Base-by-base conservation (phyloP, 2,797 vertebrate genomes). In the Knipowitschia caucasica region DNA sequence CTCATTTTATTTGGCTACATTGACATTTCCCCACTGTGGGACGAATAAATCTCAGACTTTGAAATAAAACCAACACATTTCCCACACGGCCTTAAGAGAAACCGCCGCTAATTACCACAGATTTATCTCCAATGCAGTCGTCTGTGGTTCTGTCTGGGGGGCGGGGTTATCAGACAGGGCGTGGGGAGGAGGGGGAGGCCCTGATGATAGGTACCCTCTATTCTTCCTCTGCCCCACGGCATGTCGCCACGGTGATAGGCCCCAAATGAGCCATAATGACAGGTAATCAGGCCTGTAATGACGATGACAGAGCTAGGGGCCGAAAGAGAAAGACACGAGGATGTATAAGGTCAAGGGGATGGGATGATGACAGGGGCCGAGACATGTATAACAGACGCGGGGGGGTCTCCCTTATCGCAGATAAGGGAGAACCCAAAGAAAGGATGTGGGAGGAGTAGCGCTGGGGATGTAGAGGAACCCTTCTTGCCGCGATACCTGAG, bases 241-340 rank as follows among this genome's bases (percentile, higher is more conserved):
- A 71, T 83, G 85, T 82, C 82, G 77, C 82, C 88, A 85, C 60
- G 57, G 70, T 86, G 74, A 85, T 78, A 77, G 75, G 70, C 77
- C 83, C 72, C 81, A 81, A 88, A 90, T 83, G 76, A 86, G 81
- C 64, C 80, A 80, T 88, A 85, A 88, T 86, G 84, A 88, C 83
- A 82, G 80, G 82, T 85, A 91, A 89, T 90, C 81, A 86, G 72
- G 55, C 64, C 74, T 73, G 71, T 78, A 85, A 88, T 77, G 64
- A 90, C 76, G 75, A 88, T 84, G 81, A 82, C 73, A 86, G 50
- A 70, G 75, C n/a, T n/a, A n/a, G 80, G 71, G 86, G 66, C 53
- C 54, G 39, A 80, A 67, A 69, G 34, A 53, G 55, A 82, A 40
- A 69, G 8, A 73, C 44, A 1, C 45, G 53, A 21, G 47, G 63